phyloP scores from a whole-genome alignment of 2,888 invertebrate species.

The Oscheius onirici region DNA sequence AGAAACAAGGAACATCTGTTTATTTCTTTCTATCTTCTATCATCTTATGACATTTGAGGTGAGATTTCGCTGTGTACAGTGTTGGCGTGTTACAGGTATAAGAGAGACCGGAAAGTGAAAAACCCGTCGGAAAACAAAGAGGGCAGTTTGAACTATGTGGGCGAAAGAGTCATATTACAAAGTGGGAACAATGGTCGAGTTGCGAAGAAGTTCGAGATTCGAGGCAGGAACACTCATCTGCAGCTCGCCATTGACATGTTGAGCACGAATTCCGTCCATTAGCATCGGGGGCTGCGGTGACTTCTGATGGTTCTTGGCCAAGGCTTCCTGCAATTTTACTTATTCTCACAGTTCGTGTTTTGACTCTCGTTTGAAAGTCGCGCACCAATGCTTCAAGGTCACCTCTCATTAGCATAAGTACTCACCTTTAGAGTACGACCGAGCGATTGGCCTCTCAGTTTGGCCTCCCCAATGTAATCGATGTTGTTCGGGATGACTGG shows the following conservation, averaged over 20 bases:
- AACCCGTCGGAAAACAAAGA: slow-evolving; percentile 3
- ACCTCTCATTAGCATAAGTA: background rate
- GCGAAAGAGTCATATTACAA: slow-evolving; percentile 2
- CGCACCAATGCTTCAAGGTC: background rate
- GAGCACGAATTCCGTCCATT: slow-evolving; percentile 16
- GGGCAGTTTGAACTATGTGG: background rate
- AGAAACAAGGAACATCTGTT: background rate
- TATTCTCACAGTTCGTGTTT: background rate
- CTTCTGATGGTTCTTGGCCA: background rate
- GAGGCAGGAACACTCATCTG: slow-evolving; percentile 9
- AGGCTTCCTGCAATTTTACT: background rate
- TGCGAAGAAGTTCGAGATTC: background rate
- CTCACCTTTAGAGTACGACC: slow-evolving; percentile 21
- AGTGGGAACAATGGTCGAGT: slow-evolving; percentile 13
- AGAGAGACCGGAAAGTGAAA: slow-evolving; percentile 20
- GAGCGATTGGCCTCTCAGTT: slow-evolving; percentile 20
- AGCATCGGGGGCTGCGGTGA: background rate
- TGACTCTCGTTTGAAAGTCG: background rate
- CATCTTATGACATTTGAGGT: background rate
- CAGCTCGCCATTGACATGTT: background rate
- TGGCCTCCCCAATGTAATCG: slow-evolving; percentile 17
- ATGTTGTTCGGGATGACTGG: slow-evolving; percentile 23
- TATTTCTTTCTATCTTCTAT: slow-evolving; percentile 6
- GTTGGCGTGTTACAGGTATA: background rate
- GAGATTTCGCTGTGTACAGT: background rate